Evolutionary conservation across 2,113 vertebrate genomes (phyloP).

Genomic region (Dolichotis patagonum): DNA sequence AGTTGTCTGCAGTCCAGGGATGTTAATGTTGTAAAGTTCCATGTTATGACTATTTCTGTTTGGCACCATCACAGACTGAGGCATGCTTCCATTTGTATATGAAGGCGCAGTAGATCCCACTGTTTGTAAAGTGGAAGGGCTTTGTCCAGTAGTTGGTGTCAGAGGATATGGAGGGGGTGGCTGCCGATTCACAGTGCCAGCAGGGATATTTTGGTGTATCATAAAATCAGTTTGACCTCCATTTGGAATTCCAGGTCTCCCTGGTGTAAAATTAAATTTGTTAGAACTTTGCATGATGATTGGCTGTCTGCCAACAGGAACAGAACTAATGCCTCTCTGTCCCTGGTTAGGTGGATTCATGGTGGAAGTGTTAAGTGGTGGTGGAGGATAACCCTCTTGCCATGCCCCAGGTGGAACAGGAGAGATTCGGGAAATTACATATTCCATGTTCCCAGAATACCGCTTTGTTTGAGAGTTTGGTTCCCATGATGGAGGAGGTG

Average conservation of each 20-base stretch:
- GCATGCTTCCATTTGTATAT: slow-evolving; percentile 92
- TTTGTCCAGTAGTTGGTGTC: slow-evolving; percentile 92
- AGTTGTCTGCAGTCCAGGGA: slow-evolving; percentile 88
- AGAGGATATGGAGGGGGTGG: slow-evolving; percentile 95
- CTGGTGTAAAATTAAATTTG: slow-evolving; percentile 93
- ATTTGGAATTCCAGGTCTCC: slow-evolving; percentile 92
- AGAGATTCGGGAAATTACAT: slow-evolving; percentile 93
- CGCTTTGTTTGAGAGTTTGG: slow-evolving; percentile 93
- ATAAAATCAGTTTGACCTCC: slow-evolving; percentile 93
- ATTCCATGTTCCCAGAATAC: slow-evolving; percentile 97
- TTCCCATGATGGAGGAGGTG: slow-evolving; percentile 94
- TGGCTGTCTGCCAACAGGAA: slow-evolving; percentile 94
- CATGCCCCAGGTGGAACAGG: slow-evolving; percentile 94
- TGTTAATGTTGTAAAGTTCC: slow-evolving; percentile 92
- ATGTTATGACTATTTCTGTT: slow-evolving; percentile 96
- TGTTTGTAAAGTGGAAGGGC: slow-evolving; percentile 91
- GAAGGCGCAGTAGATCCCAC: slow-evolving; percentile 90
- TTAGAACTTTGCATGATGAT: slow-evolving; percentile 97
- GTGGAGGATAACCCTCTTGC: slow-evolving; percentile 92
- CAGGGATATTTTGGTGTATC: slow-evolving; percentile 88
- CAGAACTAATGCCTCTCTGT: slow-evolving; percentile 93
- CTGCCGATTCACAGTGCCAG: slow-evolving; percentile 89
- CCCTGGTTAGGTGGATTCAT: slow-evolving; percentile 87
- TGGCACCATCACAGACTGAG: slow-evolving; percentile 92
- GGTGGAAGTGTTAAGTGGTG: slow-evolving; percentile 85